These are phyloP conservation scores for Tetramorium parvispinum DNA, from an alignment of 1,140 invertebrate genomes.

Conservation along the genomic window DNA sequence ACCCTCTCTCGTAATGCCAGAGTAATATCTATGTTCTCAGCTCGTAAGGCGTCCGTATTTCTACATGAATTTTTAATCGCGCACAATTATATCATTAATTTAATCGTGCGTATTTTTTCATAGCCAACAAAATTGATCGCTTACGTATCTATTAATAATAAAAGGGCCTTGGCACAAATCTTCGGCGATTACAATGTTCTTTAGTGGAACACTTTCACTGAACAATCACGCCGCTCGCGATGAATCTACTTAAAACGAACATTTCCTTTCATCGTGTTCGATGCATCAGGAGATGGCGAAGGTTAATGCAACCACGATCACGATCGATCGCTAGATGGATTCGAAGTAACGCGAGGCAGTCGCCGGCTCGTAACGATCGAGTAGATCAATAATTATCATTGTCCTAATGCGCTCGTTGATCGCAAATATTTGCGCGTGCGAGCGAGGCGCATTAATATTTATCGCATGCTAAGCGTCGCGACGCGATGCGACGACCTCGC, in stretches of 20 bases:
- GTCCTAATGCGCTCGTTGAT: slow-evolving; percentile 63
- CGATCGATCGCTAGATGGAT: slow-evolving; percentile 44
- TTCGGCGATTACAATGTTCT: slow-evolving; percentile 39
- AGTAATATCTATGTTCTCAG: not conserved
- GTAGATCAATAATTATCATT: slow-evolving; percentile 70
- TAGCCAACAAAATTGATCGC: not conserved
- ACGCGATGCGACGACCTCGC: slow-evolving; percentile 62
- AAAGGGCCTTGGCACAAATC: slow-evolving; percentile 54
- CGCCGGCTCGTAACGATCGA: slow-evolving; percentile 43
- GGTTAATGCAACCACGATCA: slow-evolving; percentile 58
- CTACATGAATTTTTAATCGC: not conserved
- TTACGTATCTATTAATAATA: not conserved
- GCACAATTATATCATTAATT: not conserved
- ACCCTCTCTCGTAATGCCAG: not conserved
- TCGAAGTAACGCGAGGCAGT: slow-evolving; percentile 1
- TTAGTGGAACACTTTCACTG: slow-evolving; percentile 58
- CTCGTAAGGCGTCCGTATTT: not conserved
- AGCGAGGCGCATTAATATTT: slow-evolving; percentile 71
- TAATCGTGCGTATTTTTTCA: not conserved
- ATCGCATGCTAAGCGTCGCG: slow-evolving; percentile 69
- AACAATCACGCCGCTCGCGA: slow-evolving; percentile 55
- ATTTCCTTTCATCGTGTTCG: slow-evolving; percentile 44
- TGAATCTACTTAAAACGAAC: slow-evolving; percentile 51
- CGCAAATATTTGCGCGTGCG: slow-evolving; percentile 69
- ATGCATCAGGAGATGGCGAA: slow-evolving; percentile 50